Base-by-base conservation (phyloP, 1,140 invertebrate genomes). In the Drosophila kanapiae region DNA sequence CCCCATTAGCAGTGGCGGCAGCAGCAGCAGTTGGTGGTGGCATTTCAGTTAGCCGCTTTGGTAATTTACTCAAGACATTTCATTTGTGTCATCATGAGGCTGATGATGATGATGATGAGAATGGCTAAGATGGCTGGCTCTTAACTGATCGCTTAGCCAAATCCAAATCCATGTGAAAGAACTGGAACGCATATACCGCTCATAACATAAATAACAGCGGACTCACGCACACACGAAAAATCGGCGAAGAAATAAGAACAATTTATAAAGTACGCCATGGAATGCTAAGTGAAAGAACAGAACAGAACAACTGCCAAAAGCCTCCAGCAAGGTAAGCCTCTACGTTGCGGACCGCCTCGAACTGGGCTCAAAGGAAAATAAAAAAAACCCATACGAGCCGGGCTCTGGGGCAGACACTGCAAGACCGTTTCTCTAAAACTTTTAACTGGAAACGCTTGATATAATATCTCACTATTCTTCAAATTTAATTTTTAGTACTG, bases 271-370 rank as follows among this genome's bases (percentile, higher is more conserved):
- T 79, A 79, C 75, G 75, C 54, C 47, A 43, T 78, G 77, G 76
- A 79, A 79, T 79, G 76, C 76, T 68, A 70, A 78, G 75, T 78
- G 75, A 70, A 78, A 74, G 75, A 67, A n/a, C n/a, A 47, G 53
- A 63, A 18, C 63, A 49, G 64, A 38, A 78, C 71, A 38, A 42
- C 35, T 29, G 27, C 38, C 48, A 76, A 65, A 78, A 74, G 82
- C 77, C 49, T 33, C 47, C 63, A 51, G 65, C 83, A 86, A 88
- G 80, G 84, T 82, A 88, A 87, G 75, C 60, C 10, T 11, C 18
- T 23, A 47, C 43, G 6, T 13, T 45, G 47, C 33, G 27, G 59
- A 42, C 48, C 51, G 57, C 49, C 59, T 56, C 61, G 51, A 75
- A 40, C 54, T n/a, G 48, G 58, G 54, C 75, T 69, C 56, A 56